Conservation (phyloP, 2,113 vertebrate species). For the Malaclemys terrapin region DNA sequence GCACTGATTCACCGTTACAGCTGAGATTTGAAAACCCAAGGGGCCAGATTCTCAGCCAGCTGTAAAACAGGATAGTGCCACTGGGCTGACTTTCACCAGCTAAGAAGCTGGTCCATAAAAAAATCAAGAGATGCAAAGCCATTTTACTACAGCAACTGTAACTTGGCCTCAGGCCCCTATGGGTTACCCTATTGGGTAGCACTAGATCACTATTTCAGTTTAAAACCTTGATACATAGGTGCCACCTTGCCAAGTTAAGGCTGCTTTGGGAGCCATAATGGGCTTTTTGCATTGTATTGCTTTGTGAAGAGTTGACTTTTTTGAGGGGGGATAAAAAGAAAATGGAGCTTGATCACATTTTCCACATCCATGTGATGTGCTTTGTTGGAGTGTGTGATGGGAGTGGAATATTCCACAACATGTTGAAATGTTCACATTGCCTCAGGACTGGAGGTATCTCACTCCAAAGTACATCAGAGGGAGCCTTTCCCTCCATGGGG, state of each 20-base stretch:
- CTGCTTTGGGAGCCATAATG: not conserved
- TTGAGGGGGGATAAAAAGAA: not conserved
- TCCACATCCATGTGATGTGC: not conserved
- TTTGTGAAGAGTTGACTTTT: not conserved
- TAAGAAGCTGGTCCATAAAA: not conserved
- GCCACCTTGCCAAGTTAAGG: not conserved
- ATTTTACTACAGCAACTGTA: not conserved
- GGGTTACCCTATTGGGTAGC: no score
- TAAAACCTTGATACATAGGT: not conserved
- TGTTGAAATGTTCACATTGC: not conserved
- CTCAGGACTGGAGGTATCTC: not conserved
- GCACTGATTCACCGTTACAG: not conserved
- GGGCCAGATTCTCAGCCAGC: not conserved
- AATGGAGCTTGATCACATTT: not conserved
- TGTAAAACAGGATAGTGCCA: not conserved
- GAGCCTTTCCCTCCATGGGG: not conserved
- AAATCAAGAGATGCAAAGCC: not conserved
- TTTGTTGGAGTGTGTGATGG: not conserved
- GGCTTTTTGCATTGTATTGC: not conserved
- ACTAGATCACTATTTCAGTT: not conserved
- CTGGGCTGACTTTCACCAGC: not conserved
- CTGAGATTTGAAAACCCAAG: not conserved
- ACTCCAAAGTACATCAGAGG: not conserved
- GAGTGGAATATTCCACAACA: not conserved
- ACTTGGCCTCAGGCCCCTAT: not conserved